Percentiles rank a stretch among this genome's conserved stretches.
Evolutionary conservation across 2,888 invertebrate genomes (phyloP).

Genomic region (Chloromyia formosa): DNA sequence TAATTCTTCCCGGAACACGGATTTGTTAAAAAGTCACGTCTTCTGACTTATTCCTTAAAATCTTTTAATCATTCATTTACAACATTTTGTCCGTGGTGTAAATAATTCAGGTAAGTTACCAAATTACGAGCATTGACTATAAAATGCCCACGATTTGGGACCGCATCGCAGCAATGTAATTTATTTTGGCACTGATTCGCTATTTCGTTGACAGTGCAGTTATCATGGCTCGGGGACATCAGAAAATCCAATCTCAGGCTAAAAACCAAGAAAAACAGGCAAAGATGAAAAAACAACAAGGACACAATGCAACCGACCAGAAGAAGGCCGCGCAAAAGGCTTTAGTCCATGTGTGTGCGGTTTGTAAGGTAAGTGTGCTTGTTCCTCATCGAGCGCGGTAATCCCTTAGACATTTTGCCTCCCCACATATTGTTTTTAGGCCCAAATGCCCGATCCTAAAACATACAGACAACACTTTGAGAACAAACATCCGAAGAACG

Average conservation of each 20-base stretch:
- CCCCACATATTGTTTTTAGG: slow-evolving; percentile 71
- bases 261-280: slow-evolving; percentile 91
- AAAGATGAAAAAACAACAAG: slow-evolving; percentile 88
- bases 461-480: slow-evolving; percentile 99
- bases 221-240: slow-evolving; percentile 97
- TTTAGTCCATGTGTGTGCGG: slow-evolving; percentile 85
- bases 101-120: not conserved
- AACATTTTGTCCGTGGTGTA: not conserved
- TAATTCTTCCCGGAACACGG: not conserved
- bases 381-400: not conserved
- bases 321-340: slow-evolving; percentile 86
- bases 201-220: not conserved
- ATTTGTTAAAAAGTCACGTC: not conserved
- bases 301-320: slow-evolving; percentile 75
- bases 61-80: not conserved
- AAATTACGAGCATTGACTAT: no score
- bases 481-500: slow-evolving; percentile 97
- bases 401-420: no score
- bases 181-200: no score
- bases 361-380: slow-evolving; percentile 80
- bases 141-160: no score
- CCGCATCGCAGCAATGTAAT: no score
- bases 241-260: slow-evolving; percentile 97
- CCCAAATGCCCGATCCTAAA: slow-evolving; percentile 99
- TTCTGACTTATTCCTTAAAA: not conserved